Conservation (phyloP, 2,888 invertebrate species). For the Himalopsyche kuldschensis region DNA sequence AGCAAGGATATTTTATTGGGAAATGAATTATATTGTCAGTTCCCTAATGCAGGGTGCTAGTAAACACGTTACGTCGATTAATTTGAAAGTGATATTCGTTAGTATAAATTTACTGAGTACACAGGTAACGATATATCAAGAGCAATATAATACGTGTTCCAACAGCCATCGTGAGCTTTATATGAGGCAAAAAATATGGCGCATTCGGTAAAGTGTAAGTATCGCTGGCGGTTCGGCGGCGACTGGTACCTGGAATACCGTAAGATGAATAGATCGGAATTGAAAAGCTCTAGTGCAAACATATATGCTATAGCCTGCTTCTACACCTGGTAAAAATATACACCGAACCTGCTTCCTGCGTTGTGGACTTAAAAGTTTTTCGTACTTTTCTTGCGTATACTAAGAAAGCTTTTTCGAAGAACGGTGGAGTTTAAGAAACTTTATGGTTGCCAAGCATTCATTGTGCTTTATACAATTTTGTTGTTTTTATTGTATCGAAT, state of each 20-base stretch:
- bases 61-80: slow-evolving; percentile 17
- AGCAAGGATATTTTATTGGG: background rate
- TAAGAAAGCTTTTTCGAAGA: background rate
- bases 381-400: background rate
- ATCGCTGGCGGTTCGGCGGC: background rate
- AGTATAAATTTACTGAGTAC: slow-evolving; percentile 35
- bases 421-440: background rate
- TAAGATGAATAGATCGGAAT: slow-evolving; percentile 33
- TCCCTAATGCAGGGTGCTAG: background rate
- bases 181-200: slow-evolving; percentile 30
- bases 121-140: slow-evolving; percentile 35
- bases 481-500: background rate
- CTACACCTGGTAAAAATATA: background rate
- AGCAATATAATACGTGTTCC: slow-evolving; percentile 39
- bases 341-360: background rate
- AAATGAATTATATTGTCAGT: background rate
- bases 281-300: slow-evolving; percentile 27
- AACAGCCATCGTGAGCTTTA: slow-evolving; percentile 26
- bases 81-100: slow-evolving; percentile 33
- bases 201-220: slow-evolving; percentile 17
- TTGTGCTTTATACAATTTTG: background rate
- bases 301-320: slow-evolving; percentile 9
- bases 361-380: background rate
- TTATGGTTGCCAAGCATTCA: background rate
- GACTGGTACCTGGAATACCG: slow-evolving; percentile 20